Evolutionary conservation across 2,797 vertebrate species (phyloP), one percentile per base, ranked within the genome.

Genomic region (Eulemur albifrons): DNA sequence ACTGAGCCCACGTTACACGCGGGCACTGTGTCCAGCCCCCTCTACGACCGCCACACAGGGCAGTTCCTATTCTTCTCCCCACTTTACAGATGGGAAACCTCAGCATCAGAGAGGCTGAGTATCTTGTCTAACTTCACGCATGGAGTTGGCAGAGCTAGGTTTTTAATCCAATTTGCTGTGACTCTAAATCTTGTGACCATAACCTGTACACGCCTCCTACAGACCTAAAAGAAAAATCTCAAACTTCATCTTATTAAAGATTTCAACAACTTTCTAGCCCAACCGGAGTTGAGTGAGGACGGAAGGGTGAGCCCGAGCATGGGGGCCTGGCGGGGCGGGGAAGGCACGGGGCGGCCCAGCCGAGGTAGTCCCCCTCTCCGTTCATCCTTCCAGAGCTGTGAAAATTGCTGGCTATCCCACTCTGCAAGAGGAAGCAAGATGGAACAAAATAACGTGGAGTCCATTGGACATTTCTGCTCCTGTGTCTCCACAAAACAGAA

Each of bases 1-100:
- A 23, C 1, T 10, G 52, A 72, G 30, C 57, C 77, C 67, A 0
- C 0, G 0, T 20, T 1, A 4, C 43, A 81, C 0, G 5, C 52
- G 48, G 61, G n/a, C 61, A 2, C 63, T 3, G 4, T 3, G 35
- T 1, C 70, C 50, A 7, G 21, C 20, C 3, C 67, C 65, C 25
- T 27, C 65, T 67, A n/a, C 27, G 27, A 65, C 59, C 48, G 20
- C 35, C 54, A 45, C 6, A 14, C 3, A 10, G 14, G 25, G 57
- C 0, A 8, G 30, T 45, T 3, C 15, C 45, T 69, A 1, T 14
- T 32, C 7, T n/a, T 48, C 27, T 7, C 67, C 17, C 50, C 1
- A 63, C 57, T 63, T 73, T 35, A 45, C 76, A 73, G 35, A 69
- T 8, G 25, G 38, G 18, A 30, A 59, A 25, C 35, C 5, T 6